Evolutionary conservation across 2,888 invertebrate species (phyloP).

Genomic region (Acronicta aceris): DNA sequence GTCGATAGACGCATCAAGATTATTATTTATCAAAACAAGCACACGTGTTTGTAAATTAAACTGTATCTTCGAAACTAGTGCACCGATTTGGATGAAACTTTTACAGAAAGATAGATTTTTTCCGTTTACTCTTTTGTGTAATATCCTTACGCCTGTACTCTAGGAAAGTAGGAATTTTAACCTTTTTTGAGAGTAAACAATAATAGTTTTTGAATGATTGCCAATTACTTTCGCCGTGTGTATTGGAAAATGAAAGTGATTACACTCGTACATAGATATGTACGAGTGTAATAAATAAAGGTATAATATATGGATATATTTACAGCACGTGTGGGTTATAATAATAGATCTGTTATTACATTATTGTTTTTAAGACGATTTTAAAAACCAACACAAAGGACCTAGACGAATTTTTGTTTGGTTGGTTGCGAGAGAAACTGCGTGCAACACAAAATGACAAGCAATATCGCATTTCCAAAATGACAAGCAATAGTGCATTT

Average conservation of each 20-base stretch:
- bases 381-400: too few relatives aligned
- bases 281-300: too few relatives aligned
- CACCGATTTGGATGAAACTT: constrained; percentile 18
- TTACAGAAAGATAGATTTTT: background rate
- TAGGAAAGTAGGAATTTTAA: too few relatives aligned
- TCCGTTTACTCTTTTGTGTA: background rate
- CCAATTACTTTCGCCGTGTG: constrained; percentile 28
- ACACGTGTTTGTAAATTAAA: constrained; percentile 13
- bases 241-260: constrained; percentile 39
- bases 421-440: too few relatives aligned
- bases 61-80: constrained; percentile 8
- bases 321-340: constrained; percentile 28
- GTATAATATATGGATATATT: background rate
- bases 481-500: too few relatives aligned
- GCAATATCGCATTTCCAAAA: too few relatives aligned
- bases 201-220: constrained; percentile 19
- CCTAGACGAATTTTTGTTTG: too few relatives aligned
- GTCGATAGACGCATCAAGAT: too few relatives aligned
- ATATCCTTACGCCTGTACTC: too few relatives aligned
- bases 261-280: too few relatives aligned
- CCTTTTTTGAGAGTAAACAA: background rate
- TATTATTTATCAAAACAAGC: background rate
- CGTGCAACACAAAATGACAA: too few relatives aligned
- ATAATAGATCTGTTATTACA: constrained; percentile 8
- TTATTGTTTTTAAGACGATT: too few relatives aligned